phyloP scores from a whole-genome alignment of 1,140 invertebrate species.

The Micrasema longulum region DNA sequence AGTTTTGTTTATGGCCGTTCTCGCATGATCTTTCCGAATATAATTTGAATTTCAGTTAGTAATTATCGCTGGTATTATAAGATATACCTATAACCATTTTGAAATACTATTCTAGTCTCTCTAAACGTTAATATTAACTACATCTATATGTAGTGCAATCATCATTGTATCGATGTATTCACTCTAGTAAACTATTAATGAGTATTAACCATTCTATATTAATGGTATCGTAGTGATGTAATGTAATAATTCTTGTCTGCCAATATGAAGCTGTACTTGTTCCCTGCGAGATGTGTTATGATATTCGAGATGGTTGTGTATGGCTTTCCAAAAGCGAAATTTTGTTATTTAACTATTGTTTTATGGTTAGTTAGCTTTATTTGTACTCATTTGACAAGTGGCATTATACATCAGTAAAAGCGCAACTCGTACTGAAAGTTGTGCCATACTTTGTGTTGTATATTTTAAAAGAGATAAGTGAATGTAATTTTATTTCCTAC shows the following conservation, averaged over 20 bases:
- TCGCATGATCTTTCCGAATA: conserved; percentile 22
- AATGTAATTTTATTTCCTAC: conserved; percentile 24
- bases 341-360: conserved; percentile 47
- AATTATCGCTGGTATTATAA: neutral
- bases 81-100: neutral
- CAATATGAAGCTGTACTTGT: conserved; percentile 1
- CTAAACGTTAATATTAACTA: conserved; percentile 18
- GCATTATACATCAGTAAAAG: conserved; percentile 38
- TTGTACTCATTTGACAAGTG: conserved; percentile 38
- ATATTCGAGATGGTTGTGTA: conserved; percentile 52
- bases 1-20: conserved; percentile 33
- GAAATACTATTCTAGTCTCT: conserved; percentile 29
- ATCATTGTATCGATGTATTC: conserved; percentile 27
- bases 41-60: conserved; percentile 4
- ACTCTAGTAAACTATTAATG: conserved; percentile 18
- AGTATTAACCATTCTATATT: conserved; percentile 33
- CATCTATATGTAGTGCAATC: conserved; percentile 22
- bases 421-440: conserved; percentile 51
- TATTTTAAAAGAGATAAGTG: conserved; percentile 23
- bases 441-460: conserved; percentile 47
- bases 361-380: conserved; percentile 47
- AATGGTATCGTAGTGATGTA: conserved; percentile 12
- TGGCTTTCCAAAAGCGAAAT: conserved; percentile 53
- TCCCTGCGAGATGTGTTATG: conserved; percentile 47
- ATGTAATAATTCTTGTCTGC: conserved; percentile 9